Evolutionary conservation across 1,140 invertebrate species (phyloP).

Genomic region (Apocrypta bakeri): DNA sequence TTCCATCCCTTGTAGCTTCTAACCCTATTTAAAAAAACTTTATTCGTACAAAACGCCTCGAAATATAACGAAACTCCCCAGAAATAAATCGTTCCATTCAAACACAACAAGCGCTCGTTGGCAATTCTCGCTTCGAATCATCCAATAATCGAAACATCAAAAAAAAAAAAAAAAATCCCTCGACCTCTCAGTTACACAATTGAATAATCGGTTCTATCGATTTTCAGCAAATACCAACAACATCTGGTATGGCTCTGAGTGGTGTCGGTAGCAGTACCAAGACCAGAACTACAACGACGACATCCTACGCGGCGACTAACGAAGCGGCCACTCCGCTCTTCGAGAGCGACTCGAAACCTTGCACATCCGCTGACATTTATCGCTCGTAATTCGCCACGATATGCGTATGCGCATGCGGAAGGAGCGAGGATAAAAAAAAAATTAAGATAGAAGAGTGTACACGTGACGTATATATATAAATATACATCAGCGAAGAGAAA

Average conservation of each 20-base stretch:
- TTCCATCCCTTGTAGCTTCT: neutral
- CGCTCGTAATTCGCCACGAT: slow-evolving; percentile 49
- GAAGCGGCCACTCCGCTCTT: slow-evolving; percentile 64
- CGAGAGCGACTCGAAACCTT: slow-evolving; percentile 61
- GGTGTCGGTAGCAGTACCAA: neutral
- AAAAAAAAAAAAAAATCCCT: too few species aligned
- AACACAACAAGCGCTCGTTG: too few species aligned
- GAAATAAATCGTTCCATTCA: too few species aligned
- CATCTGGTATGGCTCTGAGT: slow-evolving; percentile 58
- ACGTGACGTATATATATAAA: too few species aligned
- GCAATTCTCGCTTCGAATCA: too few species aligned
- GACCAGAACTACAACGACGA: neutral
- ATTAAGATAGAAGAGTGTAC: too few species aligned
- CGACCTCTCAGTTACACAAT: too few species aligned
- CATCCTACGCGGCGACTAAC: slow-evolving; percentile 55
- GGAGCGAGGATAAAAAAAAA: neutral
- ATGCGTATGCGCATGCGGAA: slow-evolving; percentile 46
- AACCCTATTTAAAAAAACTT: neutral
- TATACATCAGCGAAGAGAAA: neutral
- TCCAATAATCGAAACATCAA: neutral
- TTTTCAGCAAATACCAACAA: slow-evolving; percentile 64
- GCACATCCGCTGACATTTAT: slow-evolving; percentile 55
- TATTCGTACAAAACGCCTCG: too few species aligned
- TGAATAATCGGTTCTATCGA: neutral
- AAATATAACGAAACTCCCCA: too few species aligned